These are phyloP conservation scores for Pangasianodon gigas DNA, from an alignment of 2,113 vertebrate genomes.

Conservation along the genomic window DNA sequence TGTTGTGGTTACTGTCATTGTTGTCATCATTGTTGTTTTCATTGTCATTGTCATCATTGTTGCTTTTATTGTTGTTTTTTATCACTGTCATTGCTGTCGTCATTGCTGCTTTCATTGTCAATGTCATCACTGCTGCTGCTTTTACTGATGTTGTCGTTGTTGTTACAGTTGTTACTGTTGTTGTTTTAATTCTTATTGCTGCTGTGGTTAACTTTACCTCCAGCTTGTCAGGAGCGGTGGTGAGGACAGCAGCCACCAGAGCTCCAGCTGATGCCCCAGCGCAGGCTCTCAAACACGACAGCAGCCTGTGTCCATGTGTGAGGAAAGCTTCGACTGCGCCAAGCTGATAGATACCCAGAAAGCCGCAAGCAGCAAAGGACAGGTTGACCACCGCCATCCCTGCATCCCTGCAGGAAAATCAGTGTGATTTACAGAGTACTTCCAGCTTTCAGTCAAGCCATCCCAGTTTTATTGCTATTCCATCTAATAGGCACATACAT, in stretches of 20 bases:
- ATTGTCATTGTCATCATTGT: no score
- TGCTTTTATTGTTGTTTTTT: not conserved
- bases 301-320: slow-evolving; percentile 78
- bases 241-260: slow-evolving; percentile 80
- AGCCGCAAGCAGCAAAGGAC: slow-evolving; percentile 88
- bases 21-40: not conserved
- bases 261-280: slow-evolving; percentile 89
- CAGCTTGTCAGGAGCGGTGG: slow-evolving; percentile 86
- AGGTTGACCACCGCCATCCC: slow-evolving; percentile 74
- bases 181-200: not conserved
- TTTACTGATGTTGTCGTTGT: not conserved
- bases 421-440: not conserved
- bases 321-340: slow-evolving; percentile 81
- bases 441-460: not conserved
- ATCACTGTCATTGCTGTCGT: not conserved
- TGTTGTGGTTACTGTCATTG: not conserved
- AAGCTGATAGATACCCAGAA: slow-evolving; percentile 91
- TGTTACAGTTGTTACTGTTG: not conserved
- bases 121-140: not conserved
- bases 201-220: slow-evolving; percentile 71
- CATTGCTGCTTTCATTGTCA: not conserved
- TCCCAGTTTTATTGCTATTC: not conserved
- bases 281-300: slow-evolving; percentile 77
- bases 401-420: slow-evolving; percentile 32
- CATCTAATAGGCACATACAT: not conserved